Conservation (phyloP, 2,797 vertebrate species). For the Phaenicophaeus curvirostris region DNA sequence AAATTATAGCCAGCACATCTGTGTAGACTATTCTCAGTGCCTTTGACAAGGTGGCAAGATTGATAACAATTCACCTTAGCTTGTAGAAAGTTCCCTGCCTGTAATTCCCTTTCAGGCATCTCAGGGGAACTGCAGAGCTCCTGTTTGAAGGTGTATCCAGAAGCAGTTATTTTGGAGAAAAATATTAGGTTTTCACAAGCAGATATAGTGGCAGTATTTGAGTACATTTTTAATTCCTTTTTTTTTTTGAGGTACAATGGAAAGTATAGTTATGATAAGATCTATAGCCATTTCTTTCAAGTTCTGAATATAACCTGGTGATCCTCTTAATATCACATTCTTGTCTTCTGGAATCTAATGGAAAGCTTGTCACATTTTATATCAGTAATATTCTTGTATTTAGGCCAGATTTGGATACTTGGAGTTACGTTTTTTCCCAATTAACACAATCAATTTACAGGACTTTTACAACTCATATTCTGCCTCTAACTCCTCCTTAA, state of each 20-base stretch:
- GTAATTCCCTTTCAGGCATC: not conserved
- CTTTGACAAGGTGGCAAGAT: conserved; percentile 6
- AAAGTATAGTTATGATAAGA: not conserved
- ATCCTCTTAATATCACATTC: not conserved
- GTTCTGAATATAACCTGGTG: not conserved
- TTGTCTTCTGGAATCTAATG: not conserved
- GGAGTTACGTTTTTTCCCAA: not conserved
- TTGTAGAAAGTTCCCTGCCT: not conserved
- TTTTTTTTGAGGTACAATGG: not conserved
- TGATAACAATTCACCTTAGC: not conserved
- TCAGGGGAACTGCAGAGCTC: not conserved
- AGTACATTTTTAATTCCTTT: not conserved
- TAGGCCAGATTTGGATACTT: not conserved
- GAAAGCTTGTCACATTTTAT: not conserved
- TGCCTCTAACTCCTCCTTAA: not conserved
- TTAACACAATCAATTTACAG: not conserved
- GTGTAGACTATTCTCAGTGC: not conserved
- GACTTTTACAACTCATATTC: not conserved
- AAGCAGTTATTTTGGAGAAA: not conserved
- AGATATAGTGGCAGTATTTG: not conserved
- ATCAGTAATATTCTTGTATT: not conserved
- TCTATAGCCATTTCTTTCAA: not conserved
- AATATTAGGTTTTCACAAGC: not conserved
- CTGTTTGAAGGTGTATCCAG: not conserved
- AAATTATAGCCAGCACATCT: not conserved